A percentile compares a stretch with the other conserved stretches of the same genome.
Conservation (phyloP, 2,113 vertebrate genomes). For the Triplophysa rosa region DNA sequence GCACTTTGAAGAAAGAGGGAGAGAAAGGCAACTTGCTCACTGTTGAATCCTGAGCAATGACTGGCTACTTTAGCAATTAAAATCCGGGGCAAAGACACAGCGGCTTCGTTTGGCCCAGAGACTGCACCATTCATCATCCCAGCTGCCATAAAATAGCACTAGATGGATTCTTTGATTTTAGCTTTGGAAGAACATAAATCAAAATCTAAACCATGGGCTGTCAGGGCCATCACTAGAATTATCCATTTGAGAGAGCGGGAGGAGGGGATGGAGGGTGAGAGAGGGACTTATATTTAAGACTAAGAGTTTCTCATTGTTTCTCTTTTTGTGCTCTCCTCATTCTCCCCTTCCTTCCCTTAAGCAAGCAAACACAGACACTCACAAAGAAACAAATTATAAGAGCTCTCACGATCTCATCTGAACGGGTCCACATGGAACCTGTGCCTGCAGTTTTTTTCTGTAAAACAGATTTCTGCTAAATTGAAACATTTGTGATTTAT, state of each 20-base stretch:
- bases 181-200: conserved; percentile 99
- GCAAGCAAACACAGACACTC: conserved; percentile 15
- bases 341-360: neutral
- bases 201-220: conserved; percentile 99
- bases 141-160: conserved; percentile 99
- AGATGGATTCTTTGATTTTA: conserved; percentile 99
- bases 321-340: conserved; percentile 12
- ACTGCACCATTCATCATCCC: conserved; percentile 99
- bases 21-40: conserved; percentile 66
- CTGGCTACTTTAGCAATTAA: conserved; percentile 99
- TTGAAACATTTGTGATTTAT: too few species aligned
- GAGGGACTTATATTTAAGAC: conserved; percentile 45
- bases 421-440: too few species aligned
- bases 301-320: conserved; percentile 43
- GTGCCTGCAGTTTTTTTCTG: too few species aligned
- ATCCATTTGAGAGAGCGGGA: conserved; percentile 95
- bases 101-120: conserved; percentile 97
- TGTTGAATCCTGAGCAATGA: conserved; percentile 99
- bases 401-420: neutral
- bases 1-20: conserved; percentile 65
- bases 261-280: conserved; percentile 80
- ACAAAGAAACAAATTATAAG: neutral
- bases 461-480: too few species aligned
- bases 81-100: conserved; percentile 99
- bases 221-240: conserved; percentile 99